phyloP scores from a whole-genome alignment of 2,888 invertebrate genomes.

The Sphinx pinastri region DNA sequence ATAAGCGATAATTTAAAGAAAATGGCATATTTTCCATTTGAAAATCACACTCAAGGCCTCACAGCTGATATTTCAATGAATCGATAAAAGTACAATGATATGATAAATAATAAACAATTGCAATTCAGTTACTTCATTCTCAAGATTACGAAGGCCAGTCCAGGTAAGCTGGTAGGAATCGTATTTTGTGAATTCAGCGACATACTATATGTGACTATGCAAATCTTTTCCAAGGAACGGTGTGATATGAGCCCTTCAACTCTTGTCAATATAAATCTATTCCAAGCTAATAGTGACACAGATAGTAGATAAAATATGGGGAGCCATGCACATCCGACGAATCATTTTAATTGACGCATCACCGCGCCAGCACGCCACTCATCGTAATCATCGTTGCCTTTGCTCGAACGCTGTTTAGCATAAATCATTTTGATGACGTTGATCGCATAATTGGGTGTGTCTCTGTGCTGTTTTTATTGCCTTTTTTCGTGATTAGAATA shows the following conservation, averaged over 20 bases:
- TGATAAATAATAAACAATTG: too few relatives aligned
- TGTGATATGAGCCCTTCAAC: background rate
- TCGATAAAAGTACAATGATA: too few relatives aligned
- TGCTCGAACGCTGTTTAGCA: background rate
- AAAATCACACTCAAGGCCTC: too few relatives aligned
- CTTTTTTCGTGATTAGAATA: background rate
- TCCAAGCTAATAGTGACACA: background rate
- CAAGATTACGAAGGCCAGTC: too few relatives aligned
- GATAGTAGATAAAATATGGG: background rate
- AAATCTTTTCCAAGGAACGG: too few relatives aligned
- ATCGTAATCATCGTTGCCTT: background rate
- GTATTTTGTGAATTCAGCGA: too few relatives aligned
- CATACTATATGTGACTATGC: too few relatives aligned
- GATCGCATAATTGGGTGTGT: background rate
- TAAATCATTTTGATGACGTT: slow-evolving; percentile 16
- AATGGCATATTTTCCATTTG: too few relatives aligned
- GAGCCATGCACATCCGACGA: background rate
- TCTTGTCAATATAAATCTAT: background rate
- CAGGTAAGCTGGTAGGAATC: too few relatives aligned
- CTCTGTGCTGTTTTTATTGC: background rate
- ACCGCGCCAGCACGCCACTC: background rate
- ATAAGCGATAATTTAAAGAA: too few relatives aligned
- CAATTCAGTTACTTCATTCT: too few relatives aligned
- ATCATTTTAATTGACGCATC: slow-evolving; percentile 19
- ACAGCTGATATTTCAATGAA: too few relatives aligned